A percentile compares a stretch with the other conserved stretches of the same genome.
These are phyloP conservation scores for Cephus nigrinus DNA, from an alignment of 2,888 invertebrate species.

Conservation along the genomic window DNA sequence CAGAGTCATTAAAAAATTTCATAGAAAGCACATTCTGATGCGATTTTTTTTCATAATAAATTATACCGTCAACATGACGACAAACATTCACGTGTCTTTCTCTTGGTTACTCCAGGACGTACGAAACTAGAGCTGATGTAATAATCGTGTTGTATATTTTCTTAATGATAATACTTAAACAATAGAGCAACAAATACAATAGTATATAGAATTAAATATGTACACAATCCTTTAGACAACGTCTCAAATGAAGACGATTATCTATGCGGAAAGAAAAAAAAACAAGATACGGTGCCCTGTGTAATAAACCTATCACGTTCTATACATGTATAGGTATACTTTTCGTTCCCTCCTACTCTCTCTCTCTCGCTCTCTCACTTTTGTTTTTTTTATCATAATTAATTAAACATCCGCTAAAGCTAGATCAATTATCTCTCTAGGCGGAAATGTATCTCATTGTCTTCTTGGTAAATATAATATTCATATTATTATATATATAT, in stretches of 20 bases:
- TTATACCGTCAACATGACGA: background rate
- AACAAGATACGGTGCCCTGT: background rate
- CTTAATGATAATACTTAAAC: constrained; percentile 57
- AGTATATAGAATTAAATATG: constrained; percentile 49
- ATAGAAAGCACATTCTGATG: background rate
- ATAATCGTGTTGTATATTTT: constrained; percentile 42
- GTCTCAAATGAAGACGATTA: background rate
- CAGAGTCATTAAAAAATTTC: background rate
- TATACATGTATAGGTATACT: background rate
- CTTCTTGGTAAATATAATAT: background rate
- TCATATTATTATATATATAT: background rate
- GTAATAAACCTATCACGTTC: background rate
- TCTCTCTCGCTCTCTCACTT: background rate
- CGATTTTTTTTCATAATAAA: background rate
- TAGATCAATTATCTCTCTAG: background rate
- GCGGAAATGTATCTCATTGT: background rate
- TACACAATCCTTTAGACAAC: constrained; percentile 39
- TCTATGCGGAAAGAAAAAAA: background rate
- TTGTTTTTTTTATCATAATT: background rate
- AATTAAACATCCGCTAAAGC: background rate
- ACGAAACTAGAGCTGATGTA: constrained; percentile 16
- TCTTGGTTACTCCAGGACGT: background rate
- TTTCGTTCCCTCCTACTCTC: background rate
- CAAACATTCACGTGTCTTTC: background rate
- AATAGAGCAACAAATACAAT: constrained; percentile 57